phyloP scores from a whole-genome alignment of 1,140 invertebrate species.

The Achatina immaculata region DNA sequence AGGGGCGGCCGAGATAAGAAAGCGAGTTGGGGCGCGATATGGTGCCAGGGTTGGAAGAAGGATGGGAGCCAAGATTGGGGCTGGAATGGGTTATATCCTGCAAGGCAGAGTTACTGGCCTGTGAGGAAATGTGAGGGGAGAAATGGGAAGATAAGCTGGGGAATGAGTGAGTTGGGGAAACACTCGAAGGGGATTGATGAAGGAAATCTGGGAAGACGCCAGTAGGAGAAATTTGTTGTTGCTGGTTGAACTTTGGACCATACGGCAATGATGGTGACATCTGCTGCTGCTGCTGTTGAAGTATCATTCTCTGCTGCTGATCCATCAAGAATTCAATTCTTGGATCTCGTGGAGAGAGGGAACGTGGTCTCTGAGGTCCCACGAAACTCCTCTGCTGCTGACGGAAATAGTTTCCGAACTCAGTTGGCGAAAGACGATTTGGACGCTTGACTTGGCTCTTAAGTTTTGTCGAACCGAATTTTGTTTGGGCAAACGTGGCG shows the following conservation, averaged over 20 bases:
- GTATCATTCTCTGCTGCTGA: constrained; percentile 75
- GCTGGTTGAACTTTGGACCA: constrained; percentile 49
- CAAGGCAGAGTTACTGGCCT: constrained; percentile 41
- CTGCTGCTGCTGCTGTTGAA: constrained; percentile 53
- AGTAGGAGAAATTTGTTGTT: constrained; percentile 48
- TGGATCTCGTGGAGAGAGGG: constrained; percentile 74
- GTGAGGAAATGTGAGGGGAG: constrained; percentile 38
- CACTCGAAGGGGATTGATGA: constrained; percentile 44
- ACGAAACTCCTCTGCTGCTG: constrained; percentile 72
- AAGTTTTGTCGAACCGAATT: constrained; percentile 98
- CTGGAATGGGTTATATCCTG: constrained; percentile 43
- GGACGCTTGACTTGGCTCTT: constrained; percentile 95
- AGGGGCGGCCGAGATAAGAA: constrained; percentile 17
- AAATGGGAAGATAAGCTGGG: constrained; percentile 16
- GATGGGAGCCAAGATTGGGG: constrained; percentile 28
- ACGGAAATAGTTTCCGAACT: constrained; percentile 72
- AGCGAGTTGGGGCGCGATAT: not conserved
- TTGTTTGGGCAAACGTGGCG: constrained; percentile 97
- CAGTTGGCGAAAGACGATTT: constrained; percentile 92
- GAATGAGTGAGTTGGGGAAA: constrained; percentile 7
- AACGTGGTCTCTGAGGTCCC: constrained; percentile 74
- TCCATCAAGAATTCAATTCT: constrained; percentile 74
- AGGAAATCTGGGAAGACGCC: constrained; percentile 47
- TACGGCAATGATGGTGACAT: constrained; percentile 54
- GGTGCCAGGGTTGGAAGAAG: constrained; percentile 35